These are phyloP conservation scores for Gonocerus acuteangulatus DNA, from an alignment of 2,888 invertebrate genomes.

Conservation along the genomic window DNA sequence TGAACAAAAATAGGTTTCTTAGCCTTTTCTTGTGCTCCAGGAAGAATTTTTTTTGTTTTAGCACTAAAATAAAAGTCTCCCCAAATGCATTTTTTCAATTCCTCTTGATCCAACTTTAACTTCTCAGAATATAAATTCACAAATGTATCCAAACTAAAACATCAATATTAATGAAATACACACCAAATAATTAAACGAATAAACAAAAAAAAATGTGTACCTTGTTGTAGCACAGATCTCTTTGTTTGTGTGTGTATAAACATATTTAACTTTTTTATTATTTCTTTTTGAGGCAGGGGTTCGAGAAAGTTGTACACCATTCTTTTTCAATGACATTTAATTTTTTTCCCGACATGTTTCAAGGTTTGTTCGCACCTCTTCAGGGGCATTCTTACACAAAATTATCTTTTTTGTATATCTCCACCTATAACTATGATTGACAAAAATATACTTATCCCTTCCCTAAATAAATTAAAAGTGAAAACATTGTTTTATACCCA, in stretches of 20 bases:
- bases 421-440: too few species aligned
- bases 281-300: too few species aligned
- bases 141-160: slow-evolving; percentile 67
- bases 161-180: neutral
- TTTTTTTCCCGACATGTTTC: too few species aligned
- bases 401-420: too few species aligned
- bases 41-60: slow-evolving; percentile 73
- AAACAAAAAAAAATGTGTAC: slow-evolving; percentile 2
- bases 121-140: slow-evolving; percentile 67
- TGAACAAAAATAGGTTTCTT: slow-evolving; percentile 91
- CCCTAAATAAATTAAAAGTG: too few species aligned
- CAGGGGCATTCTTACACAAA: too few species aligned
- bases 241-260: neutral
- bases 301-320: too few species aligned
- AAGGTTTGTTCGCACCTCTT: too few species aligned
- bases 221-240: neutral
- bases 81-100: slow-evolving; percentile 78
- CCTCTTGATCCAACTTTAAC: slow-evolving; percentile 62
- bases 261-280: neutral
- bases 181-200: neutral
- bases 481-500: too few species aligned
- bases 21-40: slow-evolving; percentile 84
- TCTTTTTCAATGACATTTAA: too few species aligned
- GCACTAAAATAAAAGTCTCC: slow-evolving; percentile 84
- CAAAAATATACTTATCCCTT: too few species aligned